Evolutionary conservation across 2,888 invertebrate species (phyloP).

Genomic region (Nasonia oneida): DNA sequence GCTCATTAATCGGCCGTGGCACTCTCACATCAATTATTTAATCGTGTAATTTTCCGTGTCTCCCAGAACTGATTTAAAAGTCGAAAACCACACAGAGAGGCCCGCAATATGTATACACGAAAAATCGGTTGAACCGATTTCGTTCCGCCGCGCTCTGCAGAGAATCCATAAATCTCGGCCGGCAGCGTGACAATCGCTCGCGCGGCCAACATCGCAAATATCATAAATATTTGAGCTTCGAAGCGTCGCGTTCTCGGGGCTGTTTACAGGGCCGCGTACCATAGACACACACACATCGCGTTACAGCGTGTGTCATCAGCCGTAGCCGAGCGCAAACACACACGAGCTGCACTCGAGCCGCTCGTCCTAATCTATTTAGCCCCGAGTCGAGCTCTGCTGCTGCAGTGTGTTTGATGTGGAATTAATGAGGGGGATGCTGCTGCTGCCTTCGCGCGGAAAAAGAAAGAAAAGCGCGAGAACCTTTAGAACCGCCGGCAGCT

Average conservation of each 20-base stretch:
- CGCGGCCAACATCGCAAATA: conserved; percentile 44
- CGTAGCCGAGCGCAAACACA: conserved; percentile 23
- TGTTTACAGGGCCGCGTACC: conserved; percentile 55
- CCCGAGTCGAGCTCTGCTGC: conserved; percentile 62
- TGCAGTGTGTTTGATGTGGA: conserved; percentile 78
- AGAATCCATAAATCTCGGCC: conserved; percentile 21
- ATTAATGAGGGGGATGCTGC: conserved; percentile 74
- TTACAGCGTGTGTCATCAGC: background rate
- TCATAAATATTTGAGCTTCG: conserved; percentile 56
- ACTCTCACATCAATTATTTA: conserved; percentile 1
- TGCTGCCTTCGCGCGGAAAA: conserved; percentile 26
- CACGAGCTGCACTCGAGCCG: conserved; percentile 65
- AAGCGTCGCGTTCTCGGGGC: conserved; percentile 33
- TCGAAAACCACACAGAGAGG: background rate
- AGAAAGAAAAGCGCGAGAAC: conserved; percentile 58
- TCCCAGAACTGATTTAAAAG: background rate
- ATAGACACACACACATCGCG: background rate
- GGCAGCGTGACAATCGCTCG: conserved; percentile 34
- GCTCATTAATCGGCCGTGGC: conserved; percentile 30
- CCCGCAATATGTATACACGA: too few relatives aligned
- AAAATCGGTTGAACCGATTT: background rate
- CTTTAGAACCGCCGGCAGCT: conserved; percentile 50
- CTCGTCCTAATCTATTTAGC: conserved; percentile 77
- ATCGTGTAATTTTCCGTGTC: background rate
- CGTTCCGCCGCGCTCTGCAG: background rate